Base-by-base conservation (phyloP, 2,888 invertebrate species). In the Ectropis crepuscularia region DNA sequence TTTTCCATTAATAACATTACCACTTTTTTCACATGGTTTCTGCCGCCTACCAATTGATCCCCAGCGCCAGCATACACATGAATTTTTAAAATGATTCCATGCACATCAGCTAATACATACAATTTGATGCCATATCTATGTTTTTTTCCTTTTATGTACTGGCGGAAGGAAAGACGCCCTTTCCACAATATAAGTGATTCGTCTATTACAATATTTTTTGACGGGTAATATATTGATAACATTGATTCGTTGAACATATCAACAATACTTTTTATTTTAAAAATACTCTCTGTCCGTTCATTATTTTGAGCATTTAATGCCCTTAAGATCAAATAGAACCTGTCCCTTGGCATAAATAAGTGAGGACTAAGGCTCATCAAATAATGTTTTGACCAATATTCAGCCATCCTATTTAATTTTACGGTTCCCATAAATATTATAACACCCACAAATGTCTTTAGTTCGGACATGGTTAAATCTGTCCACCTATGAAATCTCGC, bases 111-210 rank as follows among this genome's bases (percentile, higher is more conserved):
- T 72, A 57, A 60, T 76, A 79, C 10, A 79, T 45, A 45, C 11
- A 45, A 61, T 69, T 77, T 78, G 5, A 76, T 67, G 6, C 74
- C 79, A 74, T 77, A 78, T 53, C 72, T 74, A 50, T 75, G 72
- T 11, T 64, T 61, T 67, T 78, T 77, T 8, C 65, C 62, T 50
- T 69, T 69, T 36, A 72, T 54, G 64, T 75, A 77, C 58, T 78
- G 75, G 6, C 73, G 67, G 60, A 79, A 78, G 6, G 45, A 9
- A 0, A 78, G 62, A 42, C 76, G 48, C 7, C 77, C 76, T 46
- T 69, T 65, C 72, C 78, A 79, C 11, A 72, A 59, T n/a, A 69
- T 55, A 7, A 69, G 16, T 8, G 63, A 63, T 57, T 65, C 65
- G 16, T 69, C 72, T 7, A 72, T 64, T 5, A 62, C 45, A 1